These are phyloP conservation scores for Clistopyga incitator DNA, from an alignment of 2,888 invertebrate genomes.

Conservation along the genomic window DNA sequence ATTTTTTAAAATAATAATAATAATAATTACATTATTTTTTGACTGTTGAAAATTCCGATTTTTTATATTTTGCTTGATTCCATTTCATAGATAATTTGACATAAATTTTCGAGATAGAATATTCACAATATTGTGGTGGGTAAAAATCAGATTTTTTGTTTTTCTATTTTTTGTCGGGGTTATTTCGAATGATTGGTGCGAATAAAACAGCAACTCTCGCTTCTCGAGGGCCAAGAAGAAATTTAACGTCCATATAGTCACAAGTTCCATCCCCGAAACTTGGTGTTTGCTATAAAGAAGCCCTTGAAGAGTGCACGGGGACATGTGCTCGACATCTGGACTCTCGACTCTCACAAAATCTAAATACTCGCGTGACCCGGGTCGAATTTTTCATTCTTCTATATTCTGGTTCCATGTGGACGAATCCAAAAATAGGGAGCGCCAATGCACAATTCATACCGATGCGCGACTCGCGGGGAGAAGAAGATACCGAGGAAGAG, in stretches of 20 bases:
- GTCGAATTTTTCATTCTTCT: not conserved
- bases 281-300: conserved; percentile 58
- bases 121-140: no score
- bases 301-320: conserved; percentile 23
- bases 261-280: conserved; percentile 6
- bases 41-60: no score
- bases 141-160: no score
- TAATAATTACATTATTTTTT: no score
- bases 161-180: no score
- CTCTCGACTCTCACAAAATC: not conserved
- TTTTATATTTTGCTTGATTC: no score
- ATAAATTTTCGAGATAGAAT: no score
- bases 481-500: not conserved
- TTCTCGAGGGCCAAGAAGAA: not conserved
- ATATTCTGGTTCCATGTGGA: conserved; percentile 9
- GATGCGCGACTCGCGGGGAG: not conserved
- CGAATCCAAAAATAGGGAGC: conserved; percentile 13
- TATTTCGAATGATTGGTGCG: not conserved
- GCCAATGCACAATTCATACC: not conserved
- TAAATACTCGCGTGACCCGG: conserved; percentile 24
- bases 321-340: conserved; percentile 76
- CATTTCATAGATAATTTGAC: no score
- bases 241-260: not conserved
- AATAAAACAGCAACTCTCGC: conserved; percentile 26
- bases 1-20: no score